Evolutionary conservation across 2,113 vertebrate genomes (phyloP).

Genomic region (Otocyon megalotis): DNA sequence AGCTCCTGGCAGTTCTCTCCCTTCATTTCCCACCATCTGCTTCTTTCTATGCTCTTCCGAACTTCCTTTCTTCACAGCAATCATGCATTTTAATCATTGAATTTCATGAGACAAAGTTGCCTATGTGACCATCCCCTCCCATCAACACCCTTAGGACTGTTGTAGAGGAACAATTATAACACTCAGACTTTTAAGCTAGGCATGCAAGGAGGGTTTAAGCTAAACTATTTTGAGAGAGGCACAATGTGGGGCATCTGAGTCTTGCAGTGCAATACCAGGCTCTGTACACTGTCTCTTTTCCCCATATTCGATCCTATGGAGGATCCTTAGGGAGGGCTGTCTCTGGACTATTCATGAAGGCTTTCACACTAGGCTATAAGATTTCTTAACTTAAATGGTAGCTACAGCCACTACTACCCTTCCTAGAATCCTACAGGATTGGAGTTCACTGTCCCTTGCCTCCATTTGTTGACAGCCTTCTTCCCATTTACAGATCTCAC

Average conservation of each 20-base stretch:
- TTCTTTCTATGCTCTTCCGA: not conserved
- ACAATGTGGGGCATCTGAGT: not conserved
- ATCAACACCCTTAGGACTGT: not conserved
- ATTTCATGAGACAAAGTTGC: slow-evolving; percentile 13
- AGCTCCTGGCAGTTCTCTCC: not conserved
- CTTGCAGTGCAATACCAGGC: not conserved
- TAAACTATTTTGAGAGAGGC: not conserved
- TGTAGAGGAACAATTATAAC: not conserved
- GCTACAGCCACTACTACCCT: not conserved
- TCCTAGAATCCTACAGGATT: not conserved
- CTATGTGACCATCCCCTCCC: not conserved
- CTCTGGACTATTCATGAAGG: not conserved
- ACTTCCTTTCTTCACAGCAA: not conserved
- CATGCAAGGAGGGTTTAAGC: not conserved
- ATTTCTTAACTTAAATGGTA: not conserved
- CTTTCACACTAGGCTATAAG: not conserved
- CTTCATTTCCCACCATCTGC: not conserved
- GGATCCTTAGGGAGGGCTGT: not conserved
- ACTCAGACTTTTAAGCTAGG: not conserved
- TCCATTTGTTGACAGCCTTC: not conserved
- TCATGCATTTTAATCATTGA: not conserved
- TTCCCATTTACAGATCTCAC: not conserved
- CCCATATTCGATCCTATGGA: not conserved
- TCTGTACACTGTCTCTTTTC: not conserved
- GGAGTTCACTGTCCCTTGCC: not conserved